A percentile compares a stretch with the other conserved stretches of the same genome.
Evolutionary conservation across 2,797 vertebrate genomes (phyloP).

Genomic region (Bryconaethiops microstoma): DNA sequence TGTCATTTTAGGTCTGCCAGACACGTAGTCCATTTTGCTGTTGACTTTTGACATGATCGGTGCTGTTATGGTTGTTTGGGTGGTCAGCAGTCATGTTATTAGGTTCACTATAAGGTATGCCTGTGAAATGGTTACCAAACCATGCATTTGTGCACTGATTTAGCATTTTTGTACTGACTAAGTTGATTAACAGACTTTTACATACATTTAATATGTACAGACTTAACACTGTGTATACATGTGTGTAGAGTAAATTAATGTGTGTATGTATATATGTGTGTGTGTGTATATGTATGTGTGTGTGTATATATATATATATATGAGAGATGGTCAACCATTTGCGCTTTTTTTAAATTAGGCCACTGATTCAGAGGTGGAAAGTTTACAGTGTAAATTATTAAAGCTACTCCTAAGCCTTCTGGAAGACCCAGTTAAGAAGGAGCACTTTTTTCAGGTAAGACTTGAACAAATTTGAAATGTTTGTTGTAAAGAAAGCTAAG

Average conservation of each 20-base stretch:
- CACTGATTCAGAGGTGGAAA: constrained; percentile 40
- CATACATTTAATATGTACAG: not conserved
- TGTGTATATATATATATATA: not conserved
- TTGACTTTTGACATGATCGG: not conserved
- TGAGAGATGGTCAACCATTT: not conserved
- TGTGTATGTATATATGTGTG: too few relatives aligned
- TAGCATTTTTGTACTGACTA: too few relatives aligned
- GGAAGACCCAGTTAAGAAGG: constrained; percentile 46
- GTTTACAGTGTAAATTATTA: constrained; percentile 40
- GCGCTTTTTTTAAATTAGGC: not conserved
- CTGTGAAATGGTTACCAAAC: too few relatives aligned
- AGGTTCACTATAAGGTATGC: not conserved
- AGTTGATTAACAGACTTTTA: not conserved
- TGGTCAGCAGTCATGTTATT: not conserved
- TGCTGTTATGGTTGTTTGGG: not conserved
- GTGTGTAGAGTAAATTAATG: too few relatives aligned
- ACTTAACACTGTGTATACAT: too few relatives aligned
- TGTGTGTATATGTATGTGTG: too few relatives aligned
- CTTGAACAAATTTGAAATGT: not conserved
- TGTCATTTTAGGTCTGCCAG: not conserved
- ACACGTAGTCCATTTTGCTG: not conserved
- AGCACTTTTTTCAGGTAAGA: constrained; percentile 45
- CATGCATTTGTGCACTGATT: too few relatives aligned
- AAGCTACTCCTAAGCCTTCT: constrained; percentile 38
- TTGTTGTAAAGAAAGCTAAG: not conserved